Percentiles rank a stretch among this genome's conserved stretches.
Conservation (phyloP, 2,888 invertebrate genomes). For the Antheraea assamensis region DNA sequence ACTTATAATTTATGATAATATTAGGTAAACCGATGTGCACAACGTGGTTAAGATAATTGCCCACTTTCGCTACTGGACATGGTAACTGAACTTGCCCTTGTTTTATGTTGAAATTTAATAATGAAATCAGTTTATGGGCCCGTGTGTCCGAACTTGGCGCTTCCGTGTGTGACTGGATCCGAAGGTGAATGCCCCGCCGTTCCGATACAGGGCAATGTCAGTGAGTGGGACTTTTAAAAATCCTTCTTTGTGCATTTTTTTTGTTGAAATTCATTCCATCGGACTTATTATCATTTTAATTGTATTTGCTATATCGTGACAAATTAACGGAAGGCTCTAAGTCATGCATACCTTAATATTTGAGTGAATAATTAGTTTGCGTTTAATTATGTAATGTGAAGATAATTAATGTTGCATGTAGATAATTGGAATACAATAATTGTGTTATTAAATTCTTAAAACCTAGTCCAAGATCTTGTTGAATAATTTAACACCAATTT, state of each 20-base stretch:
- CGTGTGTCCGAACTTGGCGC: slow-evolving; percentile 28
- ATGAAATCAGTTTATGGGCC: slow-evolving; percentile 39
- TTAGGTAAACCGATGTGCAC: neutral
- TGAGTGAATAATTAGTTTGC: neutral
- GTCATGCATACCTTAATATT: neutral
- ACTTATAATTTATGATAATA: neutral
- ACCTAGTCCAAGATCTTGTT: neutral
- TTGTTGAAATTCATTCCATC: neutral
- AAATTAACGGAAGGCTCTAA: neutral
- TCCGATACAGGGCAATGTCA: slow-evolving; percentile 61
- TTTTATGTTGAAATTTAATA: slow-evolving; percentile 36
- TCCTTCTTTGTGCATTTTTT: slow-evolving; percentile 11
- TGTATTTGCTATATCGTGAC: neutral
- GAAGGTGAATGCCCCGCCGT: slow-evolving; percentile 70
- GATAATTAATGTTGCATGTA: no score
- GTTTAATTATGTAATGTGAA: no score
- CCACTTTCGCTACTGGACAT: slow-evolving; percentile 38
- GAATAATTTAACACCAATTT: neutral
- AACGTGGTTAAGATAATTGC: neutral
- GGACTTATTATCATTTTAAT: neutral
- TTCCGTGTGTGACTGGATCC: slow-evolving; percentile 46
- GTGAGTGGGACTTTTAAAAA: slow-evolving; percentile 54
- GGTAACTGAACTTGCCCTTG: slow-evolving; percentile 50
- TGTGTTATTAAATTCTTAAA: neutral
- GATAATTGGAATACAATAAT: neutral